These are phyloP conservation scores for Microctenopoma steveboyesi DNA, from an alignment of 2,797 vertebrate genomes.

Conservation along the genomic window DNA sequence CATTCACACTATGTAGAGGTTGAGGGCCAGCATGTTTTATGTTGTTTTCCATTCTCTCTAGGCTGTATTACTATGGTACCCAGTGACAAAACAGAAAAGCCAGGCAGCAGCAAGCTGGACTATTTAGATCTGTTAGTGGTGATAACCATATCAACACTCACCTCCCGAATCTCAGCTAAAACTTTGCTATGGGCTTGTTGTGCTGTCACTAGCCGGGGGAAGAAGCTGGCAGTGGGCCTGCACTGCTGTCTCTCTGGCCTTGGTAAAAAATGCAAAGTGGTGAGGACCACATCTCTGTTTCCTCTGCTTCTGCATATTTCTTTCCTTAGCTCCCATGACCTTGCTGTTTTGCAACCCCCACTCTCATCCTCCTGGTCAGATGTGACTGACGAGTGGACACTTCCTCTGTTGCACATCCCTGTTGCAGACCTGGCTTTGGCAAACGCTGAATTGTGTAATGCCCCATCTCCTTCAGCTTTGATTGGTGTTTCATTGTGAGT, in stretches of 20 bases:
- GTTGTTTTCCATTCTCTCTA: constrained; percentile 11
- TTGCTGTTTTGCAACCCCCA: constrained; percentile 46
- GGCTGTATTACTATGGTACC: background rate
- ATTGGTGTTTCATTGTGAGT: constrained; percentile 34
- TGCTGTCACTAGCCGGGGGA: constrained; percentile 35
- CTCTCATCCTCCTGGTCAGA: constrained; percentile 43
- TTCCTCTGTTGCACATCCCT: constrained; percentile 73
- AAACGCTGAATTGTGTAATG: constrained; percentile 63
- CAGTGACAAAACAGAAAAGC: background rate
- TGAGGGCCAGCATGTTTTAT: background rate
- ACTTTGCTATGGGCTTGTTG: constrained; percentile 14
- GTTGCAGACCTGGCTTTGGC: constrained; percentile 56
- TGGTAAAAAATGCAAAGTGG: constrained; percentile 56
- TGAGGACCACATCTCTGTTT: constrained; percentile 57
- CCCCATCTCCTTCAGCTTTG: constrained; percentile 55
- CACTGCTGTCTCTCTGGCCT: constrained; percentile 36
- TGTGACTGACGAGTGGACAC: constrained; percentile 81
- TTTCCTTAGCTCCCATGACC: constrained; percentile 52
- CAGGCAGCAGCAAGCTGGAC: background rate
- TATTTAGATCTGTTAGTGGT: constrained; percentile 3
- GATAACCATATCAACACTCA: constrained; percentile 33
- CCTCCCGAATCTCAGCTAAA: constrained; percentile 30
- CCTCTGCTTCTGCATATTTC: constrained; percentile 46
- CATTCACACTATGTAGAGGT: too few relatives aligned
- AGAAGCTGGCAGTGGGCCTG: constrained; percentile 19